Evolutionary conservation across 1,140 invertebrate species (phyloP).

Genomic region (Drosophila trapezifrons): DNA sequence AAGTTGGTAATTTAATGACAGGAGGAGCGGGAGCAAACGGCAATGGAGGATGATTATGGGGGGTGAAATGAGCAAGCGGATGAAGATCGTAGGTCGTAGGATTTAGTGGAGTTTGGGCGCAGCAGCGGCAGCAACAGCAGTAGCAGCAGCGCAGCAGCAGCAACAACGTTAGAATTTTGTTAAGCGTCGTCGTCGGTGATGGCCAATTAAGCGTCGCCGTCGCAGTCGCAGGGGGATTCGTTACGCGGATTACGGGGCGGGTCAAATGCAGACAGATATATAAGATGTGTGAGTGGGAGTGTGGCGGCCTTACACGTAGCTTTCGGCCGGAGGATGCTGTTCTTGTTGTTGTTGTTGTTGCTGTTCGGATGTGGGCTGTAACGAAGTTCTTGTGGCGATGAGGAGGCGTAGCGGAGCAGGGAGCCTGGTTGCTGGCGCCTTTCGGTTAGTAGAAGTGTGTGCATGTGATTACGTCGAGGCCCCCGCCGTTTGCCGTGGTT

Average conservation of each 20-base stretch:
- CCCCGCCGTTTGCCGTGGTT: constrained; percentile 33
- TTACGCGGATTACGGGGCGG: constrained; percentile 18
- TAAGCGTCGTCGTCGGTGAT: constrained; percentile 54
- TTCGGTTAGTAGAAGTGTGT: constrained; percentile 62
- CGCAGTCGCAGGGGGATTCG: constrained; percentile 3
- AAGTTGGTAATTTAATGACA: constrained; percentile 56
- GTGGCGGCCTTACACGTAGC: constrained; percentile 75
- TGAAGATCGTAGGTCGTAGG: constrained; percentile 29
- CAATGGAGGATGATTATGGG: constrained; percentile 9
- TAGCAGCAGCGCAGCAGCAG: constrained; percentile 65
- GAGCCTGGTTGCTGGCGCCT: constrained; percentile 28
- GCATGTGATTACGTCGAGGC: constrained; percentile 57
- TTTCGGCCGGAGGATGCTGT: constrained; percentile 31
- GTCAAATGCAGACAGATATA: constrained; percentile 27
- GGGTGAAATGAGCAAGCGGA: constrained; percentile 18
- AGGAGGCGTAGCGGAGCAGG: constrained; percentile 12
- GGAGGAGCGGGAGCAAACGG: constrained; percentile 20
- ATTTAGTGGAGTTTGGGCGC: constrained; percentile 15
- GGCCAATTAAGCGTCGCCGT: constrained; percentile 53
- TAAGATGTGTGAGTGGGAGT: constrained; percentile 34
- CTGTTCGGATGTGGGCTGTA: constrained; percentile 11
- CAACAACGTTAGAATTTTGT: constrained; percentile 73
- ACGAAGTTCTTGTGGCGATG: constrained; percentile 28
- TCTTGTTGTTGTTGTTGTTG: constrained; percentile 15
- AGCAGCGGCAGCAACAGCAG: constrained; percentile 9